Evolutionary conservation across 2,797 vertebrate genomes (phyloP).

Genomic region (Enteromius argenteus): DNA sequence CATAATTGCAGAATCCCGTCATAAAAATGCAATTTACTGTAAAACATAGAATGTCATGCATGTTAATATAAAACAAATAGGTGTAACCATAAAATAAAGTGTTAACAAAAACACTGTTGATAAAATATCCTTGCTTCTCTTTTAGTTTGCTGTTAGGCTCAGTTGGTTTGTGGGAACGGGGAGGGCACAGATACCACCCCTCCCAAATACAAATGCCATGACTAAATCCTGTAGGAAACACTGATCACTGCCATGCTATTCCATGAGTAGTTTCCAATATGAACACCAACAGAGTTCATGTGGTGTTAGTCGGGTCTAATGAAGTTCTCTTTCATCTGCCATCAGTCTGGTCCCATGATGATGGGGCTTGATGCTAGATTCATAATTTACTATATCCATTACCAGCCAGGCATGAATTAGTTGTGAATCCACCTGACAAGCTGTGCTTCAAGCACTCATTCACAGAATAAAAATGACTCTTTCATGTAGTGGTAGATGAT

Average conservation of each 20-base stretch:
- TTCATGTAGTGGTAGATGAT: conserved; percentile 14
- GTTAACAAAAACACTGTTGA: not conserved
- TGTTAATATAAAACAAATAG: too few relatives aligned
- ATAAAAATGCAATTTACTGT: not conserved
- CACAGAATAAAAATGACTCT: conserved; percentile 11
- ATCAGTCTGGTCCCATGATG: conserved; percentile 5
- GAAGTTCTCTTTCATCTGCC: conserved; percentile 29
- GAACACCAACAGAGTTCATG: conserved; percentile 10
- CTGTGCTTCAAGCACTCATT: conserved; percentile 11
- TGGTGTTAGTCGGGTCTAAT: conserved; percentile 5
- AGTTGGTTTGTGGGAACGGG: not conserved
- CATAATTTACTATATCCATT: conserved; percentile 23
- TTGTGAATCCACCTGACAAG: conserved; percentile 1
- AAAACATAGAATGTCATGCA: not conserved
- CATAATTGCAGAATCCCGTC: not conserved
- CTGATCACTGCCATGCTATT: not conserved
- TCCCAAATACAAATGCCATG: not conserved
- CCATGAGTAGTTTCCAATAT: not conserved
- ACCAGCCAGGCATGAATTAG: conserved; percentile 16
- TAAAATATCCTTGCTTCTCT: not conserved
- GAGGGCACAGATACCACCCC: not conserved
- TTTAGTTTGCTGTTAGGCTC: not conserved
- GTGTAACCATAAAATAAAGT: not conserved
- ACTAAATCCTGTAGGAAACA: conserved; percentile 13
- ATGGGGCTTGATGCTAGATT: conserved; percentile 18